Conservation (phyloP, 2,888 invertebrate species). For the Ctena decussata region DNA sequence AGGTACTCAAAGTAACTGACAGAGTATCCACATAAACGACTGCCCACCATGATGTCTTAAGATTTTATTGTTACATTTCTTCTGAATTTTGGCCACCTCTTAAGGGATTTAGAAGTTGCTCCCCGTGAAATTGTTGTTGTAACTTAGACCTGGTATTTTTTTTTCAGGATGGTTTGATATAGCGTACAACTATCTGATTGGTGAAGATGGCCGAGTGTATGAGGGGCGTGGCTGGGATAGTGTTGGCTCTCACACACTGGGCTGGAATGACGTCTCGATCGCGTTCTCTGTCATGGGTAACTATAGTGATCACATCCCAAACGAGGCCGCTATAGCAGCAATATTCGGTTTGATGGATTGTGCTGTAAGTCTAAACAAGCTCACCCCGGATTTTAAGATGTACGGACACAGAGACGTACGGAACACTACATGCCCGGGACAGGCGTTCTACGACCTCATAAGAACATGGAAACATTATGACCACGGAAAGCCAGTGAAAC, state of each 20-base stretch:
- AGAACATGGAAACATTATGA: conserved; percentile 71
- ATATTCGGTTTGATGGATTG: not conserved
- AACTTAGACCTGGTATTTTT: too few species aligned
- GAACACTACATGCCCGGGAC: conserved; percentile 78
- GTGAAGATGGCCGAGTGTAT: conserved; percentile 93
- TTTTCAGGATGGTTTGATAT: conserved; percentile 66
- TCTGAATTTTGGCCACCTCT: too few species aligned
- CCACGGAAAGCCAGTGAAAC: conserved; percentile 53
- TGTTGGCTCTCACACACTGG: conserved; percentile 91
- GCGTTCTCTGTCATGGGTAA: conserved; percentile 84
- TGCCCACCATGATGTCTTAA: too few species aligned
- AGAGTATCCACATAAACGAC: too few species aligned
- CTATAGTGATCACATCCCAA: conserved; percentile 76
- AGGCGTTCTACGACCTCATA: conserved; percentile 73
- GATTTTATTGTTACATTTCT: too few species aligned
- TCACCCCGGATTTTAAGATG: conserved; percentile 73
- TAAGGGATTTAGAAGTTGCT: too few species aligned
- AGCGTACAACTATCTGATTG: conserved; percentile 91
- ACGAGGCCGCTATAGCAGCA: conserved; percentile 68
- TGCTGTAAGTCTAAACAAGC: conserved; percentile 59
- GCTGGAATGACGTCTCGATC: conserved; percentile 88
- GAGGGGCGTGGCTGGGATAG: conserved; percentile 92
- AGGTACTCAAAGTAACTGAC: too few species aligned
- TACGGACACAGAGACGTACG: conserved; percentile 80
- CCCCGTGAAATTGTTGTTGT: too few species aligned